Conservation (phyloP, 1,140 invertebrate species). For the Sycophaga agraensis region DNA sequence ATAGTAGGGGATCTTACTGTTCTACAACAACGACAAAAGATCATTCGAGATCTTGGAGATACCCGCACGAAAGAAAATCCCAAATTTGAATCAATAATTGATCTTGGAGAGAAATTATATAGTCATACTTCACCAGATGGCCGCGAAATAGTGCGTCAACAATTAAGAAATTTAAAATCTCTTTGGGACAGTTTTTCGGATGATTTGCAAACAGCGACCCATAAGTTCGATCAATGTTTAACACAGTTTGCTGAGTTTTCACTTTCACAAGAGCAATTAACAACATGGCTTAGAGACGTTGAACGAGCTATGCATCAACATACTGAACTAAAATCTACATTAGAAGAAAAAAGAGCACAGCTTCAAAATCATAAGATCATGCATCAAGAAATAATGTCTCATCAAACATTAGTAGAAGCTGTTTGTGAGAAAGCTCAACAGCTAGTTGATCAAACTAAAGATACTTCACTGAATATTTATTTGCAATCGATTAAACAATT, state of each 20-base stretch:
- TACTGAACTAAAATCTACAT: conserved; percentile 83
- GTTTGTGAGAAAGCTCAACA: conserved; percentile 91
- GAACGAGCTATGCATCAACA: conserved; percentile 89
- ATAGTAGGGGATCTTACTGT: conserved; percentile 84
- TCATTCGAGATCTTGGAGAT: conserved; percentile 79
- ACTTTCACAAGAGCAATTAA: conserved; percentile 84
- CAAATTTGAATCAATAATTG: conserved; percentile 83
- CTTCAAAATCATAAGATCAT: conserved; percentile 92
- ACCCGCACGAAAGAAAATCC: conserved; percentile 76
- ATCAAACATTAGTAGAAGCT: conserved; percentile 84
- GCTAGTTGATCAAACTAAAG: conserved; percentile 85
- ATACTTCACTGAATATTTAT: conserved; percentile 82
- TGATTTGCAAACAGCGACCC: conserved; percentile 73
- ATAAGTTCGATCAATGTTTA: conserved; percentile 85
- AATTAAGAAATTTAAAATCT: conserved; percentile 78
- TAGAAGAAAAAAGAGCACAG: conserved; percentile 93
- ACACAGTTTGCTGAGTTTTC: conserved; percentile 88
- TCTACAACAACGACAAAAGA: conserved; percentile 82
- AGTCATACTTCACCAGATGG: conserved; percentile 91
- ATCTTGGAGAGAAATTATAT: conserved; percentile 89
- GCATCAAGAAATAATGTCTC: conserved; percentile 92
- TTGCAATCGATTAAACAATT: conserved; percentile 86
- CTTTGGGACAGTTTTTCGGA: conserved; percentile 88
- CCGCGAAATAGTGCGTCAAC: conserved; percentile 86
- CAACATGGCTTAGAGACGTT: conserved; percentile 89